Percentiles rank a stretch among this genome's conserved stretches.
Conservation (phyloP, 2,797 vertebrate species). For the Protosalanx chinensis region DNA sequence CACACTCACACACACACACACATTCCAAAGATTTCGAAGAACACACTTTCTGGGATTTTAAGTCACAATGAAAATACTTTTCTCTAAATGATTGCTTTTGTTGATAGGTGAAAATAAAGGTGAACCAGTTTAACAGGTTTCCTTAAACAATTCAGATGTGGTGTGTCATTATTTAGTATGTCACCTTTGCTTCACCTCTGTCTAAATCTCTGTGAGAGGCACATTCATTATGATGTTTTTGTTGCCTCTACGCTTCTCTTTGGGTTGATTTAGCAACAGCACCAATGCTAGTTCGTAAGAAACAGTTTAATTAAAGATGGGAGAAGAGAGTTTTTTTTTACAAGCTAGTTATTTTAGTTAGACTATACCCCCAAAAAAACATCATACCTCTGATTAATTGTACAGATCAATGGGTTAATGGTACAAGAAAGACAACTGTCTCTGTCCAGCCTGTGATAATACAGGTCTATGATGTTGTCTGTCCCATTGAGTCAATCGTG, state of each 20-base stretch:
- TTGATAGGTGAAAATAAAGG: slow-evolving; percentile 21
- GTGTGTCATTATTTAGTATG: slow-evolving; percentile 1
- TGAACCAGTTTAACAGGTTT: slow-evolving; percentile 52
- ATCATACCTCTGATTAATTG: neutral
- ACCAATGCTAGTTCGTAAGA: slow-evolving; percentile 17
- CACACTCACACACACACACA: neutral
- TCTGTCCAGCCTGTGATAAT: slow-evolving; percentile 32
- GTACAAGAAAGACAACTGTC: neutral
- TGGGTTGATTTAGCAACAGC: slow-evolving; percentile 26
- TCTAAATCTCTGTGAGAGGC: slow-evolving; percentile 24
- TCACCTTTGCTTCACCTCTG: slow-evolving; percentile 14
- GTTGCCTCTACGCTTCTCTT: too few species aligned
- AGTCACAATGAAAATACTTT: neutral
- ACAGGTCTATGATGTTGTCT: slow-evolving; percentile 53
- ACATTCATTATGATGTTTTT: slow-evolving; percentile 4
- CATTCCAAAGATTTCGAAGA: neutral
- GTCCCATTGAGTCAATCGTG: slow-evolving; percentile 46
- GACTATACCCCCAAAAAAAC: neutral
- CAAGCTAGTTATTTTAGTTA: neutral
- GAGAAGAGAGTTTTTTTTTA: too few species aligned
- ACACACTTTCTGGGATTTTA: neutral
- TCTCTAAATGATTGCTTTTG: slow-evolving; percentile 29
- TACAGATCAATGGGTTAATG: neutral
- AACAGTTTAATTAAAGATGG: slow-evolving; percentile 22
- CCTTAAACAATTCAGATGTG: slow-evolving; percentile 20